Base-by-base conservation (phyloP, 2,113 vertebrate species). In the Spheniscus mendiculus region DNA sequence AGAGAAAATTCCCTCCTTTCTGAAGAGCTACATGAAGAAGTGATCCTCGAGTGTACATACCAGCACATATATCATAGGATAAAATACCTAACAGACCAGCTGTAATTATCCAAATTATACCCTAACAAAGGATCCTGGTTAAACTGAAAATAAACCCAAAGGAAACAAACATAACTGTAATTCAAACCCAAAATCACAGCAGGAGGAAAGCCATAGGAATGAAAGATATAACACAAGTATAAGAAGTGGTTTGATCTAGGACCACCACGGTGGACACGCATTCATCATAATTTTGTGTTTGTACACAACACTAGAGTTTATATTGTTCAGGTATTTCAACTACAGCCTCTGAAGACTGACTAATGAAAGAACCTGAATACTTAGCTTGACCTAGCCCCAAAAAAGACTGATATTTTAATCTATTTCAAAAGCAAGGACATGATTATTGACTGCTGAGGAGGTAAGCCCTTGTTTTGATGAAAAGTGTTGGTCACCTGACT, bases 231-330 rank as follows among this genome's bases (percentile, higher is more conserved):
- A 66, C 4, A 0, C 9, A 82, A 87, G 11, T 32, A 7, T 74
- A 65, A 73, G 55, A 84, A 84, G n/a, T 36, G 20, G 2, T 73
- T 93, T 73, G 25, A 78, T 61, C 36, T 40, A 63, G 47, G n/a
- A 83, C 44, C 27, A 67, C 52, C 15, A 16, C 0, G 1, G 53
- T 74, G 36, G 15, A n/a, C 25, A 74, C 0, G 1, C 6, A 8
- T 45, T 66, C 15, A 65, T 66, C 16, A 42, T 21, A 32, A 42
- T 49, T 69, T 29, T 38, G 14, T 61, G 42, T 58, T 89, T 83
- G 62, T 69, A 55, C 18, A 69, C 32, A 85, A 84, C 22, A 62
- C 15, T 42, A 45, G 34, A 66, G 29, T 71, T 63, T 74, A 87
- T 13, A 42, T 67, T 82, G 22, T 74, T 70, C 77, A 74, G 30